Evolutionary conservation across 30 jellyfish, hydroid and myxozoan genomes (phyloP).

Genomic region (Phacellophora camtschatica): DNA sequence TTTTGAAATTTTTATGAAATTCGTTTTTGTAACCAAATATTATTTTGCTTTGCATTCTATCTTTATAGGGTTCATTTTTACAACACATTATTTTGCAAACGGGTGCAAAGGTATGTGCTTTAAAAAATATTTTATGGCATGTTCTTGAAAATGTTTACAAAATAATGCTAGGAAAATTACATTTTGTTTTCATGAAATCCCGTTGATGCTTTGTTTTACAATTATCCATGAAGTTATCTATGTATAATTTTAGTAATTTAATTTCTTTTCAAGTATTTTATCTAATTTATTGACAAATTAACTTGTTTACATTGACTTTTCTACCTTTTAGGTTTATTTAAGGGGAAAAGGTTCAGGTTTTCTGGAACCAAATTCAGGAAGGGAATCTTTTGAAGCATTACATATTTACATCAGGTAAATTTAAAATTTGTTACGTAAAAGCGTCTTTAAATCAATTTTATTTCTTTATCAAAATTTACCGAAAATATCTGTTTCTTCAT

Average conservation of each 20-base stretch:
- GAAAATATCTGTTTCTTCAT: no score
- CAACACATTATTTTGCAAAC: slow-evolving; percentile 72
- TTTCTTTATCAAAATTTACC: no score
- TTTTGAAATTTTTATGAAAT: no score
- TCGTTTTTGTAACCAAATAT: not conserved
- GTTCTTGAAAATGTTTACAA: not conserved
- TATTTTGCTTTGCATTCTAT: not conserved
- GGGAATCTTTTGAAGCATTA: slow-evolving; percentile 91
- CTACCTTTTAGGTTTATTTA: slow-evolving; percentile 42
- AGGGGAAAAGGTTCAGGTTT: slow-evolving; percentile 92
- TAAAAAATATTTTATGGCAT: not conserved
- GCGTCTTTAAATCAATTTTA: no score
- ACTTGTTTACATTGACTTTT: not conserved
- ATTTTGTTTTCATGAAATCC: no score
- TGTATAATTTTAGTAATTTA: no score
- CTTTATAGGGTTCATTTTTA: slow-evolving; percentile 67
- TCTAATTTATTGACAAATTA: not conserved
- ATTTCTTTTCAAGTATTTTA: not conserved
- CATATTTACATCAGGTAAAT: slow-evolving; percentile 83
- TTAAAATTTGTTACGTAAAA: no score
- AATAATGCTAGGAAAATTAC: not conserved
- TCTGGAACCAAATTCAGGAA: slow-evolving; percentile 88
- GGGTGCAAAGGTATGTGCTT: slow-evolving; percentile 75
- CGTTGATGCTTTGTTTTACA: no score
- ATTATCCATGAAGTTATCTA: no score